Evolutionary conservation across 2,888 invertebrate species (phyloP).

Genomic region (Leptinotarsa haldemani): DNA sequence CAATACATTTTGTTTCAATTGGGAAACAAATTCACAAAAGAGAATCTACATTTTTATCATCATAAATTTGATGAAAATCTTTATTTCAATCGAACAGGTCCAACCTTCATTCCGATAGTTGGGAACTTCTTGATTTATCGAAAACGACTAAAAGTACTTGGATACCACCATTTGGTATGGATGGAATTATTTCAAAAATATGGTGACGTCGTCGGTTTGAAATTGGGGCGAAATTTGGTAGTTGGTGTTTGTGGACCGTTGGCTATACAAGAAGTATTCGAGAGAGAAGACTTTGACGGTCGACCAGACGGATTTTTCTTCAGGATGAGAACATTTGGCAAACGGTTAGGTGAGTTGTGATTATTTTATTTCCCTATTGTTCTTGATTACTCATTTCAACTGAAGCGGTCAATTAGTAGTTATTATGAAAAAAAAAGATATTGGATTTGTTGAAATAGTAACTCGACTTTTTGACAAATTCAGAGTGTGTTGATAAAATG

Average conservation of each 20-base stretch:
- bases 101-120: slow-evolving; percentile 69
- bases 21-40: too few species aligned
- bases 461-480: too few species aligned
- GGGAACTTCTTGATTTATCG: slow-evolving; percentile 67
- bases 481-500: too few species aligned
- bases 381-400: not conserved
- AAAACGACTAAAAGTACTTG: slow-evolving; percentile 59
- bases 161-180: slow-evolving; percentile 73
- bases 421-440: too few species aligned
- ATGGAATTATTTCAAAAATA: slow-evolving; percentile 70
- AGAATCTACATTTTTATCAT: too few species aligned
- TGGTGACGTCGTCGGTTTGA: slow-evolving; percentile 76
- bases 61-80: not conserved
- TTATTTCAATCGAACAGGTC: slow-evolving; percentile 64
- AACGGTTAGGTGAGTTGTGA: slow-evolving; percentile 71
- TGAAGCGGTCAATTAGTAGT: too few species aligned
- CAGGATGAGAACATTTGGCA: slow-evolving; percentile 74
- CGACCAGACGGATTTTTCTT: slow-evolving; percentile 79
- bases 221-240: slow-evolving; percentile 72
- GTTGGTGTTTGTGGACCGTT: slow-evolving; percentile 74
- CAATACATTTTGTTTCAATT: too few species aligned
- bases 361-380: not conserved
- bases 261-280: slow-evolving; percentile 72
- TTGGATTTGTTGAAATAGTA: too few species aligned
- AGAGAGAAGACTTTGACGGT: slow-evolving; percentile 75